Evolutionary conservation across 1,140 invertebrate genomes (phyloP).

Genomic region (Drosophila equinoxialis): DNA sequence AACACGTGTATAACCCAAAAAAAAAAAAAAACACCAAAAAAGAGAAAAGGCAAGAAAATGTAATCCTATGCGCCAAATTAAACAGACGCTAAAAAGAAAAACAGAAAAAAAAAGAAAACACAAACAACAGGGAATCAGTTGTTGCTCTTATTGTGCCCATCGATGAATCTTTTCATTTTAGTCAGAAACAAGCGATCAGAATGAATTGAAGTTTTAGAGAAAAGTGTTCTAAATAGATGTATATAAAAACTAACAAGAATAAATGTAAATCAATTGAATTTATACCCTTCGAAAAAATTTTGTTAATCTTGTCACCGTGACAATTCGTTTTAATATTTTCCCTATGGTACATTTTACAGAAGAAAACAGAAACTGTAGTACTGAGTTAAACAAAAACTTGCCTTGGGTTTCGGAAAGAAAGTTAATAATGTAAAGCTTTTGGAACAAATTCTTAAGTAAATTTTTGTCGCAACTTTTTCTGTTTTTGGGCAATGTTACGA

Average conservation of each 20-base stretch:
- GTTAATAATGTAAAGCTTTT: constrained; percentile 38
- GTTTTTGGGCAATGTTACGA: constrained; percentile 6
- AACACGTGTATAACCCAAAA: constrained; percentile 38
- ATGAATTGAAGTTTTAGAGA: too few relatives aligned
- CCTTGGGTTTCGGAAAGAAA: constrained; percentile 27
- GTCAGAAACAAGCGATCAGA: too few relatives aligned
- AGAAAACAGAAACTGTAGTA: not conserved
- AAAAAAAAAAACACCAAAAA: constrained; percentile 6
- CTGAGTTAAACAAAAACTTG: not conserved
- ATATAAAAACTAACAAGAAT: too few relatives aligned
- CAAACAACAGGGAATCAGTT: constrained; percentile 13
- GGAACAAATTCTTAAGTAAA: constrained; percentile 57
- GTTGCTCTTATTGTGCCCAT: too few relatives aligned
- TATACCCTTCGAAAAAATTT: not conserved
- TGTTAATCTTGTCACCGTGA: not conserved
- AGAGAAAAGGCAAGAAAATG: constrained; percentile 33
- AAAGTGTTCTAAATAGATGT: too few relatives aligned
- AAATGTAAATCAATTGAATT: too few relatives aligned
- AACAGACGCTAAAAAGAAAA: constrained; percentile 41
- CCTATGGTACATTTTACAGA: not conserved
- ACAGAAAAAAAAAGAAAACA: constrained; percentile 32
- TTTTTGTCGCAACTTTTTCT: constrained; percentile 56
- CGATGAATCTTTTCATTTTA: too few relatives aligned
- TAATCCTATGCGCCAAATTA: constrained; percentile 71
- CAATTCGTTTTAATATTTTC: constrained; percentile 1